phyloP scores from a whole-genome alignment of 1,140 invertebrate species.

The Glossosoma conforme region DNA sequence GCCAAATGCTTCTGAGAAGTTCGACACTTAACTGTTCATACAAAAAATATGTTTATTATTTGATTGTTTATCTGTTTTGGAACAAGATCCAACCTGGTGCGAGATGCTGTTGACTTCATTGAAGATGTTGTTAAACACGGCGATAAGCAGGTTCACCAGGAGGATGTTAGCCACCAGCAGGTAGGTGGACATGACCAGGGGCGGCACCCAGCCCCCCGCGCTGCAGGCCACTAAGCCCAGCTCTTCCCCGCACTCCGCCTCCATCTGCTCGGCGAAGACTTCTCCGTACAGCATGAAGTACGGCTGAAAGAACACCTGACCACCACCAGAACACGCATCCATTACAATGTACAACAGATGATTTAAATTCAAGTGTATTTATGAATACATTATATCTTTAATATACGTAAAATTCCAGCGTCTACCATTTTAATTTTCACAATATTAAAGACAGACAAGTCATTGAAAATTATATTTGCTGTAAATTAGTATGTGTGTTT shows the following conservation, averaged over 20 bases:
- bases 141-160: constrained; percentile 93
- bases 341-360: no score
- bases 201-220: constrained; percentile 89
- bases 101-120: constrained; percentile 92
- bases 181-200: constrained; percentile 91
- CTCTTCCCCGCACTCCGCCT: constrained; percentile 69
- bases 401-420: no score
- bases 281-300: constrained; percentile 99
- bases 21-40: no score
- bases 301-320: constrained; percentile 88
- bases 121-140: constrained; percentile 98
- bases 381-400: no score
- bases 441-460: no score
- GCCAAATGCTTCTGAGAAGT: no score
- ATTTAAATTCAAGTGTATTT: no score
- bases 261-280: constrained; percentile 91
- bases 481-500: no score
- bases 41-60: no score
- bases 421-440: no score
- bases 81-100: constrained; percentile 78
- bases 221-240: constrained; percentile 67
- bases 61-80: no score
- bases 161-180: constrained; percentile 95
- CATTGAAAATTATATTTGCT: no score
- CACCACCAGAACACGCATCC: neutral